phyloP scores from a whole-genome alignment of 1,140 invertebrate species.

The Drosophila tropicalis region DNA sequence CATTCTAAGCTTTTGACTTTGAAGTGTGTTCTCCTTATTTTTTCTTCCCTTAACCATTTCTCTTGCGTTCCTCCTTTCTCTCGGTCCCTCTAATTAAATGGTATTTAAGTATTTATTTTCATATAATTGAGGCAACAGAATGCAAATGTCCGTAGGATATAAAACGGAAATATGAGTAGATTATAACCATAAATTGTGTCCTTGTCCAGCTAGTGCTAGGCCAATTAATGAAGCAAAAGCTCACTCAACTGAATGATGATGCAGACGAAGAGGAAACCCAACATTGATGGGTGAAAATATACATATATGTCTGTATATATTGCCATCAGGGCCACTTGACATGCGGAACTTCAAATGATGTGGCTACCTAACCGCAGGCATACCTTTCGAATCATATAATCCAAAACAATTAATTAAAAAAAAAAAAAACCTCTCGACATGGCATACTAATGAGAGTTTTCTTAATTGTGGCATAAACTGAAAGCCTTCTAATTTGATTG shows the following conservation, averaged over 20 bases:
- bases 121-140: slow-evolving; percentile 55
- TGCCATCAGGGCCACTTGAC: neutral
- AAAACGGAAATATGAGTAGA: slow-evolving; percentile 30
- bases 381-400: neutral
- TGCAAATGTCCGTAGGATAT: slow-evolving; percentile 33
- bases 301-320: neutral
- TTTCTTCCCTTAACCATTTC: neutral
- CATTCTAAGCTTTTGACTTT: slow-evolving; percentile 68
- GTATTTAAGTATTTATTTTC: slow-evolving; percentile 67
- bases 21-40: slow-evolving; percentile 44
- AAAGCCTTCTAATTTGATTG: neutral
- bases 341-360: slow-evolving; percentile 2
- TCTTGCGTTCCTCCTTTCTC: neutral
- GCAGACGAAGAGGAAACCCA: neutral
- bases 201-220: slow-evolving; percentile 23
- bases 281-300: neutral
- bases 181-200: slow-evolving; percentile 34
- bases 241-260: slow-evolving; percentile 18
- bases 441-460: neutral
- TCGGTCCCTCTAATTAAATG: slow-evolving; percentile 59
- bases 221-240: slow-evolving; percentile 50
- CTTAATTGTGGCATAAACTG: neutral
- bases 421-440: slow-evolving; percentile 1
- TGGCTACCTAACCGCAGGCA: neutral
- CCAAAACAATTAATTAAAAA: slow-evolving; percentile 4